A percentile compares a stretch with the other conserved stretches of the same genome.
Conservation (phyloP, 2,888 invertebrate genomes). For the Cerceris rybyensis region DNA sequence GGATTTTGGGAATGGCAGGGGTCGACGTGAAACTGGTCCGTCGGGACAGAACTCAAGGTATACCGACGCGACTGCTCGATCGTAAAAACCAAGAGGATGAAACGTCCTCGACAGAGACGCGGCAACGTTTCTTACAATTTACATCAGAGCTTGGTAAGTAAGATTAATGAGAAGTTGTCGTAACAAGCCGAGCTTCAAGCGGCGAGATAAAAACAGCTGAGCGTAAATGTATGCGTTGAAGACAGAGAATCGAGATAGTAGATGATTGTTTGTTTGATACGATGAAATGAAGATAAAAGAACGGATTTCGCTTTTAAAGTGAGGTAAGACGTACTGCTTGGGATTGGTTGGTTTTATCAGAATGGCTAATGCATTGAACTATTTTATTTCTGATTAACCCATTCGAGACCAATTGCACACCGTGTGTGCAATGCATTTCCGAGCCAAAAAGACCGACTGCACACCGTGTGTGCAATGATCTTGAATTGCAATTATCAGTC, state of each 20-base stretch:
- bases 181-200: slow-evolving; percentile 34
- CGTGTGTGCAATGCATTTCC: no score
- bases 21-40: slow-evolving; percentile 37
- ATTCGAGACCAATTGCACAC: no score
- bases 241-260: neutral
- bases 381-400: no score
- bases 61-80: slow-evolving; percentile 3
- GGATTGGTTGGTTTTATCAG: no score
- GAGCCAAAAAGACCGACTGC: no score
- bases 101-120: slow-evolving; percentile 24
- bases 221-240: neutral
- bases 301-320: neutral
- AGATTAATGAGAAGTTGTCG: slow-evolving; percentile 59
- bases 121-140: slow-evolving; percentile 60
- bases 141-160: slow-evolving; percentile 60
- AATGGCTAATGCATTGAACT: no score
- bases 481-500: no score
- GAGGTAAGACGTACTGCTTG: neutral
- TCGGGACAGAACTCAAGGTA: slow-evolving; percentile 24
- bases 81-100: slow-evolving; percentile 47
- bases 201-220: slow-evolving; percentile 11
- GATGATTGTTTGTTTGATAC: neutral
- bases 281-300: neutral
- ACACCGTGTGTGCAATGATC: no score
- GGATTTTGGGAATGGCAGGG: slow-evolving; percentile 44